These are phyloP conservation scores for Drosophila testacea DNA, from an alignment of 2,888 invertebrate species.

Conservation along the genomic window DNA sequence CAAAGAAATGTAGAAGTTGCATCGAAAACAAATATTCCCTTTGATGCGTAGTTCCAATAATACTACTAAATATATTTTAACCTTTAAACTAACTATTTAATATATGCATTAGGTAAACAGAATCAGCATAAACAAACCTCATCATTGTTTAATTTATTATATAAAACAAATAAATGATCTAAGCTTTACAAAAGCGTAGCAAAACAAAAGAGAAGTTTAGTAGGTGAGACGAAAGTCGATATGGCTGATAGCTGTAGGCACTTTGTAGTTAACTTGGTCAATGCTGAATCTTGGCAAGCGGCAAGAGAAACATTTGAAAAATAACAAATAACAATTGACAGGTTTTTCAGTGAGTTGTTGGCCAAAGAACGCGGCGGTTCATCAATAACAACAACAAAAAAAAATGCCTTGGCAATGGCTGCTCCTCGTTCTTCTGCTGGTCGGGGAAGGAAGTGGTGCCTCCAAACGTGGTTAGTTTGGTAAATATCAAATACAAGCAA, in stretches of 20 bases:
- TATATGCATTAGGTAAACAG: slow-evolving; percentile 1
- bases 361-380: slow-evolving; percentile 67
- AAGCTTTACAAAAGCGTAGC: neutral
- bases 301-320: slow-evolving; percentile 48
- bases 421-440: slow-evolving; percentile 28
- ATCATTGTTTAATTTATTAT: slow-evolving; percentile 19
- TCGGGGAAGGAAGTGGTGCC: slow-evolving; percentile 43
- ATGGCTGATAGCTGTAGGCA: slow-evolving; percentile 9
- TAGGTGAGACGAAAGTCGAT: slow-evolving; percentile 30
- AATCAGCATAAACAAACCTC: slow-evolving; percentile 1
- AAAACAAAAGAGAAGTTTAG: slow-evolving; percentile 1
- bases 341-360: slow-evolving; percentile 62
- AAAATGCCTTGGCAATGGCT: slow-evolving; percentile 52
- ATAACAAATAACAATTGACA: slow-evolving; percentile 48
- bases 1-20: too few relatives aligned
- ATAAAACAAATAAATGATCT: slow-evolving; percentile 47
- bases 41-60: neutral
- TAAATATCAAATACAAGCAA: slow-evolving; percentile 27
- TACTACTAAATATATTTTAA: neutral
- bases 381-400: neutral
- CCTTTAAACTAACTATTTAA: slow-evolving; percentile 7
- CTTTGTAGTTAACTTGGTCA: slow-evolving; percentile 66
- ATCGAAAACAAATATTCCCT: too few relatives aligned
- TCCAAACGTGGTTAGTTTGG: slow-evolving; percentile 68
- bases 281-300: slow-evolving; percentile 65